Conservation (phyloP, 1,140 invertebrate genomes). For the Bombus waltoni region DNA sequence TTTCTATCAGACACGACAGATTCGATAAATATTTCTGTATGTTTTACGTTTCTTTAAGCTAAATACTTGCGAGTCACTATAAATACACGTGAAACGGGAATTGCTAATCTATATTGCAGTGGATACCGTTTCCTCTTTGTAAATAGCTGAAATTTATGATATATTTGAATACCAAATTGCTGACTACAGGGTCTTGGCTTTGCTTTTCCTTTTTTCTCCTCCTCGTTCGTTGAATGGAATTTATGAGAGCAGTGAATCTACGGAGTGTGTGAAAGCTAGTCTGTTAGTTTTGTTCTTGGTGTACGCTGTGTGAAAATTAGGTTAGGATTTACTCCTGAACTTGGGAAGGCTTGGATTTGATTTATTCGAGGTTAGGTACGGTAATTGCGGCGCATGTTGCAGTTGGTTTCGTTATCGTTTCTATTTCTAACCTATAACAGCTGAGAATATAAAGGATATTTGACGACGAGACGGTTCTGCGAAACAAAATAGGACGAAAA, state of each 20-base stretch:
- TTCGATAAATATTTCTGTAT: too few relatives aligned
- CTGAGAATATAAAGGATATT: background rate
- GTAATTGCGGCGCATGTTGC: background rate
- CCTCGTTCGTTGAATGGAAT: background rate
- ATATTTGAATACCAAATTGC: constrained; percentile 6
- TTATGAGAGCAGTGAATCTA: background rate
- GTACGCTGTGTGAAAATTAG: background rate
- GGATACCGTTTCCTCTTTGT: background rate
- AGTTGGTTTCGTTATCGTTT: background rate
- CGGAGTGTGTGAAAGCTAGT: background rate
- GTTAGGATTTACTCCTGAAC: background rate
- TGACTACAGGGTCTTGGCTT: background rate
- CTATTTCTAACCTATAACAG: background rate
- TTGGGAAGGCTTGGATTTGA: background rate
- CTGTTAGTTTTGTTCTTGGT: background rate
- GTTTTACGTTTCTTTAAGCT: too few relatives aligned
- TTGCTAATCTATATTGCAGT: too few relatives aligned
- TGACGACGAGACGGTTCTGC: too few relatives aligned
- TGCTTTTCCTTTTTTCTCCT: background rate
- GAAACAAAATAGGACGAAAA: too few relatives aligned
- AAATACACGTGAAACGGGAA: too few relatives aligned
- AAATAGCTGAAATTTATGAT: background rate
- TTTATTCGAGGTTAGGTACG: background rate
- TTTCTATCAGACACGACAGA: too few relatives aligned
- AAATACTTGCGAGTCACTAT: too few relatives aligned